Evolutionary conservation across 2,113 vertebrate species (phyloP).

Genomic region (Leptobrachium ailaonicum): DNA sequence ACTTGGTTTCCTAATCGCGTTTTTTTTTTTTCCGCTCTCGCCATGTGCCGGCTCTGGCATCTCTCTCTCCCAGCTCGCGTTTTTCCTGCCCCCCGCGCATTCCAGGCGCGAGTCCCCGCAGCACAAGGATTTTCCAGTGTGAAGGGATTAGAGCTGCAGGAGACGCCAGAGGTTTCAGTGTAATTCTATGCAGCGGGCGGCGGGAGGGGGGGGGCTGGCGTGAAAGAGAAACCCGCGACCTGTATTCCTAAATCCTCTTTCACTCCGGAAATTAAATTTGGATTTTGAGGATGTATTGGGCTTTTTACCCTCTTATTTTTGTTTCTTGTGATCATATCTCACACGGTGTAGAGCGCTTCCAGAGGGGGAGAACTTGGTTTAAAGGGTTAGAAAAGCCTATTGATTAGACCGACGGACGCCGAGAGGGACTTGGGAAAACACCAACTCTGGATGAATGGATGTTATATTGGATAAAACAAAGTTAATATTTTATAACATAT

Average conservation of each 20-base stretch:
- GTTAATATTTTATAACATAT: too few relatives aligned
- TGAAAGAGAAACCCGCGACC: constrained; percentile 39
- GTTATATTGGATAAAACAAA: too few relatives aligned
- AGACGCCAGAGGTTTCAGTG: constrained; percentile 69
- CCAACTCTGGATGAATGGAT: too few relatives aligned
- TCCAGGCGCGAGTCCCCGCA: constrained; percentile 73
- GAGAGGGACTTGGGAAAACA: too few relatives aligned
- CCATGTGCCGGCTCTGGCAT: constrained; percentile 79
- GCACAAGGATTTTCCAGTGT: constrained; percentile 74
- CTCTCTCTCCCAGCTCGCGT: constrained; percentile 71
- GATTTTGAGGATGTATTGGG: constrained; percentile 10
- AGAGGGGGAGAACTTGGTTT: neutral
- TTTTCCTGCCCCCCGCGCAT: constrained; percentile 71
- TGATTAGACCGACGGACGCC: neutral
- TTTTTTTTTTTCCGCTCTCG: constrained; percentile 68
- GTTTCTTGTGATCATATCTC: constrained; percentile 5
- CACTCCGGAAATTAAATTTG: constrained; percentile 27
- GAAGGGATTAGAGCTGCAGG: constrained; percentile 75
- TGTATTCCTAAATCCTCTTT: constrained; percentile 23
- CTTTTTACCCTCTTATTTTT: constrained; percentile 7
- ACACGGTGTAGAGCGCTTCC: neutral
- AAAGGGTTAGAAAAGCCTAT: neutral
- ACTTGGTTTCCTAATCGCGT: constrained; percentile 75
- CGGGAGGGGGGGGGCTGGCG: constrained; percentile 36
- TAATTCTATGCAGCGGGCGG: constrained; percentile 54